Evolutionary conservation across 2,888 invertebrate genomes (phyloP).

Genomic region (Stenolophus ochropezus): DNA sequence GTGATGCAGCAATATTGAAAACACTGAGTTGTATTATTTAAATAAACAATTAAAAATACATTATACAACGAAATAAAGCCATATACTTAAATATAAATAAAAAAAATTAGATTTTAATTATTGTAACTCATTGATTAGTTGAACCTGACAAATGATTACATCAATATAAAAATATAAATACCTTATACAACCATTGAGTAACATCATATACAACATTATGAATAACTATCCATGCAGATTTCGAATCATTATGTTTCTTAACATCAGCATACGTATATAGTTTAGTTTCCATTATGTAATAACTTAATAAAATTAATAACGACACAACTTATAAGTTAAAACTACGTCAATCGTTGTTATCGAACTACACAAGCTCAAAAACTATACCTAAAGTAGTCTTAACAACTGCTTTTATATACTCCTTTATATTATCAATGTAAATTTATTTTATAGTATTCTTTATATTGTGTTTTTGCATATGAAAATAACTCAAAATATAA

Average conservation of each 20-base stretch:
- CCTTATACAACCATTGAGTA: constrained; percentile 85
- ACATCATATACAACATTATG: constrained; percentile 89
- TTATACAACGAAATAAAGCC: not conserved
- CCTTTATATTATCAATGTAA: constrained; percentile 23
- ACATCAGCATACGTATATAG: constrained; percentile 80
- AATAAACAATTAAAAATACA: too few species aligned
- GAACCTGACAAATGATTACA: too few species aligned
- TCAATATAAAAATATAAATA: constrained; percentile 70
- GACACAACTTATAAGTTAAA: constrained; percentile 1
- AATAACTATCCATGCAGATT: constrained; percentile 83
- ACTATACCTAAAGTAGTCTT: not conserved
- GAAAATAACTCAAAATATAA: too few species aligned
- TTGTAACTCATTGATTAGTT: not conserved
- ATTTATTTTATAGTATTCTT: not conserved
- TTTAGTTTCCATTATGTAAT: constrained; percentile 69
- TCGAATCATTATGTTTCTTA: constrained; percentile 78
- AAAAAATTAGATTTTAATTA: not conserved
- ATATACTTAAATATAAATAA: not conserved
- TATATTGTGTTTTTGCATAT: not conserved
- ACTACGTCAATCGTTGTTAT: not conserved
- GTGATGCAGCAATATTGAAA: constrained; percentile 17
- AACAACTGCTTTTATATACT: constrained; percentile 44
- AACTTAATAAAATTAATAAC: not conserved
- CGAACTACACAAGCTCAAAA: not conserved
- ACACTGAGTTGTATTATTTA: too few species aligned